A percentile compares a stretch with the other conserved stretches of the same genome.
Conservation (phyloP, 2,888 invertebrate species). For the Drosophila anomelani region DNA sequence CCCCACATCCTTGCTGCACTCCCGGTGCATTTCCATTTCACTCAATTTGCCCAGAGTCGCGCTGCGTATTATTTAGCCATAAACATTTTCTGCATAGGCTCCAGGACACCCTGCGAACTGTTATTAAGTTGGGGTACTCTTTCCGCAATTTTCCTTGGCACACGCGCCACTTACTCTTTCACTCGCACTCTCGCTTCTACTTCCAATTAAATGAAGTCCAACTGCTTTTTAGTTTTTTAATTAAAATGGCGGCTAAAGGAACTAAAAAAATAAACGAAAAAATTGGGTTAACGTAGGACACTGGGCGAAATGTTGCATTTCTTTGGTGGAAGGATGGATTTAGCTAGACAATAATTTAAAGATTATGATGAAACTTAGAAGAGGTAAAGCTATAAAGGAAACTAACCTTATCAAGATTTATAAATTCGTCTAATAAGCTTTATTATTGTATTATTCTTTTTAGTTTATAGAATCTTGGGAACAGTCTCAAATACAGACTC, state of each 20-base stretch:
- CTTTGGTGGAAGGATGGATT: neutral
- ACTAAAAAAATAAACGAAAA: slow-evolving; percentile 44
- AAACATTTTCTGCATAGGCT: slow-evolving; percentile 60
- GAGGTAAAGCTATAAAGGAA: neutral
- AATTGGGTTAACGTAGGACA: slow-evolving; percentile 62
- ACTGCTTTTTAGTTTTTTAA: slow-evolving; percentile 63
- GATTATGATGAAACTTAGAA: too few species aligned
- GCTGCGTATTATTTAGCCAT: slow-evolving; percentile 64
- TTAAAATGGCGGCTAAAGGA: slow-evolving; percentile 60
- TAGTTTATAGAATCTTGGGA: neutral
- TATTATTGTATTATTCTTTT: too few species aligned
- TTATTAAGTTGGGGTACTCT: slow-evolving; percentile 55
- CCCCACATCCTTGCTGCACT: slow-evolving; percentile 5
- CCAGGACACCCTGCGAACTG: slow-evolving; percentile 42
- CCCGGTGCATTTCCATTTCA: slow-evolving; percentile 55
- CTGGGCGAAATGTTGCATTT: neutral
- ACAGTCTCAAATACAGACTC: too few species aligned
- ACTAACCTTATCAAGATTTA: neutral
- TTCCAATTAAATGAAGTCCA: slow-evolving; percentile 50
- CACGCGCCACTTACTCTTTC: slow-evolving; percentile 13
- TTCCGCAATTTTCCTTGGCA: slow-evolving; percentile 46
- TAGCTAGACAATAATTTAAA: neutral
- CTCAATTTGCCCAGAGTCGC: slow-evolving; percentile 57
- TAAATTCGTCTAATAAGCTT: neutral
- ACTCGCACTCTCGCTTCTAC: slow-evolving; percentile 11